Conservation (phyloP, 2,888 invertebrate species). For the Acronicta aceris region DNA sequence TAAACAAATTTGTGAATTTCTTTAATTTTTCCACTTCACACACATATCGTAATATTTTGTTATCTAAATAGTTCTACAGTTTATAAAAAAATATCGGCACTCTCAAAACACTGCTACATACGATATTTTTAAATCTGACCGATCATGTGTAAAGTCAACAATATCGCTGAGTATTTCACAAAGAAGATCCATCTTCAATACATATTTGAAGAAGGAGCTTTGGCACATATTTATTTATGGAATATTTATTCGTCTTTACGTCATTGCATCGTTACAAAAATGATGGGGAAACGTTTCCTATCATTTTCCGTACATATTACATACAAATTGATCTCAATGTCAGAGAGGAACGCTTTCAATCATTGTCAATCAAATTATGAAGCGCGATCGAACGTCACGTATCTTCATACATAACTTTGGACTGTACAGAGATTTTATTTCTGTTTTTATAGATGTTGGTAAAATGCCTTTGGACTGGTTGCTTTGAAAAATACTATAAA, state of each 20-base stretch:
- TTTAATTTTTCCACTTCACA: too few relatives aligned
- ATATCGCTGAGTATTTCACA: too few relatives aligned
- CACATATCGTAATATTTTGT: too few relatives aligned
- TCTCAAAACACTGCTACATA: too few relatives aligned
- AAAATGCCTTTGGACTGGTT: not conserved
- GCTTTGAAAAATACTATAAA: not conserved
- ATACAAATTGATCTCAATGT: constrained; percentile 9
- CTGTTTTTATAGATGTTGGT: not conserved
- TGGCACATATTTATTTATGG: not conserved
- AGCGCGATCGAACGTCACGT: not conserved
- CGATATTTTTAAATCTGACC: too few relatives aligned
- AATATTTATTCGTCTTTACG: not conserved
- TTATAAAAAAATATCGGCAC: too few relatives aligned
- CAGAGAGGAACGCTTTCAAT: constrained; percentile 14
- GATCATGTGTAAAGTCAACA: too few relatives aligned
- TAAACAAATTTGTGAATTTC: too few relatives aligned
- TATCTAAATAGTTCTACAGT: too few relatives aligned
- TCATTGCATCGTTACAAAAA: not conserved
- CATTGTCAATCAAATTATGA: constrained; percentile 13
- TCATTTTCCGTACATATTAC: constrained; percentile 8
- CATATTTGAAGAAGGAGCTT: not conserved
- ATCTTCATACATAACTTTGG: not conserved
- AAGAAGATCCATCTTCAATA: too few relatives aligned
- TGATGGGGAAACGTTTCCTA: not conserved
- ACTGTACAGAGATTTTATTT: not conserved